Evolutionary conservation across 2,888 invertebrate species (phyloP).

Genomic region (Tenthredo scrophulariae): DNA sequence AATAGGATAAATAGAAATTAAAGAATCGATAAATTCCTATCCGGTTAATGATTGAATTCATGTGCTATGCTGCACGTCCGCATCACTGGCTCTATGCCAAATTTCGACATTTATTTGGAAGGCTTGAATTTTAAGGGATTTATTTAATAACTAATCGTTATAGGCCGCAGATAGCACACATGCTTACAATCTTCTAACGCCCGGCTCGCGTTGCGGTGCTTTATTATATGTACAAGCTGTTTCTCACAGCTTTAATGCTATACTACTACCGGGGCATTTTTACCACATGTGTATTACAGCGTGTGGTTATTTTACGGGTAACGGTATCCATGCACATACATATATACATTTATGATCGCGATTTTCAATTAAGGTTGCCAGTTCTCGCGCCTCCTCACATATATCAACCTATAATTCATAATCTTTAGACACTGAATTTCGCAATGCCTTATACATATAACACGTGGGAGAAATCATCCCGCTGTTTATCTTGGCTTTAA

Average conservation of each 20-base stretch:
- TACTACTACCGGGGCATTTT: constrained; percentile 5
- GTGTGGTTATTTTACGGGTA: neutral
- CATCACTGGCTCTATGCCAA: constrained; percentile 65
- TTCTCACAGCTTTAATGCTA: neutral
- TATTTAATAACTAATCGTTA: constrained; percentile 61
- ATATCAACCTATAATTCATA: constrained; percentile 33
- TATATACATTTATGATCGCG: constrained; percentile 58
- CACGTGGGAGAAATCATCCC: constrained; percentile 15
- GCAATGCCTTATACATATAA: neutral
- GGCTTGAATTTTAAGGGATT: constrained; percentile 57
- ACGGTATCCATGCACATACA: neutral
- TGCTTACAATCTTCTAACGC: constrained; percentile 37
- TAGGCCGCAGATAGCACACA: neutral
- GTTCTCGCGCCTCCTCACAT: constrained; percentile 1
- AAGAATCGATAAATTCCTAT: constrained; percentile 25
- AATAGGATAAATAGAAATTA: neutral
- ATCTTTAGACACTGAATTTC: neutral
- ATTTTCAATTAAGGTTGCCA: constrained; percentile 59
- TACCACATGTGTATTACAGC: constrained; percentile 12
- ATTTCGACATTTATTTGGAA: constrained; percentile 72
- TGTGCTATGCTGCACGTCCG: constrained; percentile 6
- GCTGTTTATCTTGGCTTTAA: constrained; percentile 32
- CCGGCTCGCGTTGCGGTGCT: constrained; percentile 15
- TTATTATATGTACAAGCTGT: constrained; percentile 29
- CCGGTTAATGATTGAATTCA: constrained; percentile 5